Evolutionary conservation across 2,797 vertebrate species (phyloP).

Genomic region (Poecilia velifera): DNA sequence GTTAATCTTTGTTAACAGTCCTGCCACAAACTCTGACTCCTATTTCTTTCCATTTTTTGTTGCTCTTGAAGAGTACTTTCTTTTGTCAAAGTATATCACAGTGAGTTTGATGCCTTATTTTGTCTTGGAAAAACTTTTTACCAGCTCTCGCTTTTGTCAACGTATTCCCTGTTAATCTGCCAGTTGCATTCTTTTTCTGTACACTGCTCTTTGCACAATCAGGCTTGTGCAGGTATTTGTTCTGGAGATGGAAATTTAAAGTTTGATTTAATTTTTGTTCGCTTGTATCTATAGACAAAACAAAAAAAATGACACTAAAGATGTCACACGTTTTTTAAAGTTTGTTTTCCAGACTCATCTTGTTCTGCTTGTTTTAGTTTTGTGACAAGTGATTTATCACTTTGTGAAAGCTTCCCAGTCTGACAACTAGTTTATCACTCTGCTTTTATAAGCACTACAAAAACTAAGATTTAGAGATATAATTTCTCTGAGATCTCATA

Average conservation of each 20-base stretch:
- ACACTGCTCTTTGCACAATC: not conserved
- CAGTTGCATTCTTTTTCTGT: not conserved
- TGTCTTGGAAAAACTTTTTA: too few relatives aligned
- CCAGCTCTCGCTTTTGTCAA: not conserved
- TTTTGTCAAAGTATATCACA: not conserved
- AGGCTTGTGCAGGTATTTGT: not conserved
- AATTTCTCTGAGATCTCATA: not conserved
- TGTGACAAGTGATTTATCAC: not conserved
- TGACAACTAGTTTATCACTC: not conserved
- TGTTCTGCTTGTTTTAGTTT: not conserved
- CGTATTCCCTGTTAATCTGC: not conserved
- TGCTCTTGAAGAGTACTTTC: not conserved
- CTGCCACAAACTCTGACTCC: not conserved
- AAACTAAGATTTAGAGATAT: not conserved
- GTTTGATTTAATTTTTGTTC: not conserved
- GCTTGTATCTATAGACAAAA: not conserved
- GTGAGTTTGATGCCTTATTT: too few relatives aligned
- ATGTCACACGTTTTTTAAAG: not conserved
- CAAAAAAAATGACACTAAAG: not conserved
- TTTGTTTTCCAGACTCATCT: not conserved
- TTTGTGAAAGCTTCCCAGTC: not conserved
- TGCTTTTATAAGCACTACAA: not conserved
- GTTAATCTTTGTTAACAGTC: not conserved
- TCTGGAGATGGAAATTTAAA: not conserved
- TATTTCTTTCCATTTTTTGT: not conserved